These are phyloP conservation scores for Pachycephala philippinensis DNA, from an alignment of 2,113 vertebrate genomes.

Conservation along the genomic window DNA sequence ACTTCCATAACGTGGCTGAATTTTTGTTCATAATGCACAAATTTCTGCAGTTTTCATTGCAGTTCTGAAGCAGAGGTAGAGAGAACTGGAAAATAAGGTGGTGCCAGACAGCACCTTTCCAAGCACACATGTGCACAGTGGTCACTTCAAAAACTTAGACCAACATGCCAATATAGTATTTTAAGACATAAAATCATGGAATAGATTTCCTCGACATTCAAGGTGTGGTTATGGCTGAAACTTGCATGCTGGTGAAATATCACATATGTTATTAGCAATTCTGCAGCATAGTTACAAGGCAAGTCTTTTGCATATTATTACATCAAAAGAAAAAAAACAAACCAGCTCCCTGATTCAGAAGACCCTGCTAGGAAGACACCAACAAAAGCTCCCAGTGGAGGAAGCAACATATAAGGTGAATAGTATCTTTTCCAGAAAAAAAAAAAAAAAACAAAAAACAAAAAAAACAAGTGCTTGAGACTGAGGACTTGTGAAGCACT, in stretches of 20 bases:
- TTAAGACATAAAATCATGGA: neutral
- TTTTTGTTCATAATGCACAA: neutral
- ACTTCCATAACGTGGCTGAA: neutral
- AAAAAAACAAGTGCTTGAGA: conserved; percentile 1
- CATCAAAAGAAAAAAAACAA: neutral
- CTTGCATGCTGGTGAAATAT: neutral
- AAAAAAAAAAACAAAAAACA: neutral
- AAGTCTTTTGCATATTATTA: neutral
- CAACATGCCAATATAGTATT: neutral
- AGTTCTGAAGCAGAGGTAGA: neutral
- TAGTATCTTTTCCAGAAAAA: neutral
- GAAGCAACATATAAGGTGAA: neutral
- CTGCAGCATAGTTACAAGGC: neutral
- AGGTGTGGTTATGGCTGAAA: neutral
- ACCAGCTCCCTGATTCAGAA: neutral
- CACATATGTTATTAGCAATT: neutral
- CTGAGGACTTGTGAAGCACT: conserved; percentile 13
- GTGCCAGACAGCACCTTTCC: neutral
- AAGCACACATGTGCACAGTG: neutral
- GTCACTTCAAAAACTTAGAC: neutral
- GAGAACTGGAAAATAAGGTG: neutral
- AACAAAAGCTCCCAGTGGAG: neutral
- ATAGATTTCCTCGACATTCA: neutral
- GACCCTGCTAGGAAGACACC: neutral
- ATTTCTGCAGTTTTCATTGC: neutral